A percentile compares a stretch with the other conserved stretches of the same genome.
Conservation (phyloP, 1,140 invertebrate species). For the Berghia stephanieae region DNA sequence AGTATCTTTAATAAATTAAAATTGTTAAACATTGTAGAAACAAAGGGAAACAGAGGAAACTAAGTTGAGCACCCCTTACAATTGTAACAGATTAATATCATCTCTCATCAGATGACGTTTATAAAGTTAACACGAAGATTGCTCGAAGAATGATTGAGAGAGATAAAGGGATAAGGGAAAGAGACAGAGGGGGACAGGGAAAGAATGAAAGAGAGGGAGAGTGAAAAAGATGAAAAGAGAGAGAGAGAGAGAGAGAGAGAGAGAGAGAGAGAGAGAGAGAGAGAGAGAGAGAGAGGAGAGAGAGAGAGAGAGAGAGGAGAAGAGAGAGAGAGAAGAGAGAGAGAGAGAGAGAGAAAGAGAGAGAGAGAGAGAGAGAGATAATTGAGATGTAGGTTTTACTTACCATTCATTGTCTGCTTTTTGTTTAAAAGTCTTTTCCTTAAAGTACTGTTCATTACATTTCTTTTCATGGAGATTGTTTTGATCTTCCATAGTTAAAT, state of each 20-base stretch:
- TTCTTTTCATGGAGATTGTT: too few species aligned
- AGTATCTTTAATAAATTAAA: too few species aligned
- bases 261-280: not conserved
- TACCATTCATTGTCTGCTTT: too few species aligned
- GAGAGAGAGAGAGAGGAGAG: not conserved
- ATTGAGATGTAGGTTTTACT: not conserved
- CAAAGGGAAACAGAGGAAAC: too few species aligned
- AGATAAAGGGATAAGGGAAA: not conserved
- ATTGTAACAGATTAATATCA: too few species aligned
- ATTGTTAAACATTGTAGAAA: too few species aligned
- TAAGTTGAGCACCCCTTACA: too few species aligned
- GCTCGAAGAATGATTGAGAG: too few species aligned
- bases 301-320: not conserved
- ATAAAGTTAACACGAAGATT: too few species aligned
- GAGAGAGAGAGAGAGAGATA: not conserved
- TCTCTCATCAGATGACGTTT: not conserved
- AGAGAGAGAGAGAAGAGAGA: not conserved
- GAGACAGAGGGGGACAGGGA: not conserved
- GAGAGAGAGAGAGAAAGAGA: not conserved
- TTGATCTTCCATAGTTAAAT: too few species aligned
- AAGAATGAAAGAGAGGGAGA: not conserved
- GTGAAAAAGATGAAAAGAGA: not conserved
- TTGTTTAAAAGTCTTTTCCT: too few species aligned
- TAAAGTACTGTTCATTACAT: too few species aligned
- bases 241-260: conserved; percentile 5